These are phyloP conservation scores for Caretta caretta DNA, from an alignment of 2,113 vertebrate genomes.

Conservation along the genomic window DNA sequence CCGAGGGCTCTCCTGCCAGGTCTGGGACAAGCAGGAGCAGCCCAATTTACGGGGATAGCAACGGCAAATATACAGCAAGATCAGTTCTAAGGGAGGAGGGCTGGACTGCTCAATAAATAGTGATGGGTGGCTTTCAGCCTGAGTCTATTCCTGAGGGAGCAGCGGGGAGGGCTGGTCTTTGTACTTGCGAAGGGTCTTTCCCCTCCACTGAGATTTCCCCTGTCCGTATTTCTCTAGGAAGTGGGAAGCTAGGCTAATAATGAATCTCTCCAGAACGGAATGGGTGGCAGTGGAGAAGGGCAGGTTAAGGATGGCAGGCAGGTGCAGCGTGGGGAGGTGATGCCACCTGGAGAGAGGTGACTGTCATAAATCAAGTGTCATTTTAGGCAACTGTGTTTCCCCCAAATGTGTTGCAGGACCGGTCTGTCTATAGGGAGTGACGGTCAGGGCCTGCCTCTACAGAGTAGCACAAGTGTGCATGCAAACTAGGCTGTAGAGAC, in stretches of 20 bases:
- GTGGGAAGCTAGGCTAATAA: neutral
- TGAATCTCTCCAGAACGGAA: neutral
- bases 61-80: neutral
- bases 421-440: neutral
- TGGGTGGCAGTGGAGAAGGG: neutral
- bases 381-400: neutral
- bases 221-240: neutral
- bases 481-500: too few relatives aligned
- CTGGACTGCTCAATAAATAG: neutral
- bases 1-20: neutral
- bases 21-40: neutral
- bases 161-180: too few relatives aligned
- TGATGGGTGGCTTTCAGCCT: neutral
- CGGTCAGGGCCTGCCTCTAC: neutral
- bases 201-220: neutral
- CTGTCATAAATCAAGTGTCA: neutral
- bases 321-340: neutral
- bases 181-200: neutral
- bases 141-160: neutral
- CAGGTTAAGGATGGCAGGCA: neutral
- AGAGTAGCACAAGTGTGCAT: neutral
- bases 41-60: neutral
- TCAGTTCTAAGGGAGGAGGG: neutral
- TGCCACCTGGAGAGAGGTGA: neutral
- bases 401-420: neutral